A percentile compares a stretch with the other conserved stretches of the same genome.
phyloP scores from a whole-genome alignment of 2,113 vertebrate genomes.

The Neolamprologus variostigma region DNA sequence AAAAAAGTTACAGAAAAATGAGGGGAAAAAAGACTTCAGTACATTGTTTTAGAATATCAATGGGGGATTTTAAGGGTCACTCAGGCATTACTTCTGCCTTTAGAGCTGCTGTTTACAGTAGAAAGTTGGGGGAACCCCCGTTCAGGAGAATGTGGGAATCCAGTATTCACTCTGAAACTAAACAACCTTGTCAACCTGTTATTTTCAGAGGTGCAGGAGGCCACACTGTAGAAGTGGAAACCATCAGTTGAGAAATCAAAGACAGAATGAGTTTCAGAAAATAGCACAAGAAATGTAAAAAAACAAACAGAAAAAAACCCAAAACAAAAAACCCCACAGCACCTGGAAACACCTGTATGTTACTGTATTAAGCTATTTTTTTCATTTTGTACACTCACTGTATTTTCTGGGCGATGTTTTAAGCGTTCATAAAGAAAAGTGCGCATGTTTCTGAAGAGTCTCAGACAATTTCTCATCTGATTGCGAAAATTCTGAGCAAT shows the following conservation, averaged over 20 bases:
- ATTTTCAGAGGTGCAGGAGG: neutral
- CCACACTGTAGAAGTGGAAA: neutral
- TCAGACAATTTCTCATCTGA: neutral
- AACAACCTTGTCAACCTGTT: neutral
- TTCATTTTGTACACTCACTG: neutral
- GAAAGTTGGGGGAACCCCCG: neutral
- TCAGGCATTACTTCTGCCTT: neutral
- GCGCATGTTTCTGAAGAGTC: neutral
- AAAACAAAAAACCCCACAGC: rapidly evolving
- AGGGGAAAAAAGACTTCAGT: neutral
- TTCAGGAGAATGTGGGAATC: neutral
- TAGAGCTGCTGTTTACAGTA: neutral
- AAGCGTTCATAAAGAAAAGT: neutral
- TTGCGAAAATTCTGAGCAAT: neutral
- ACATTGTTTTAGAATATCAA: neutral
- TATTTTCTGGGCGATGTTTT: neutral
- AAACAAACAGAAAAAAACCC: rapidly evolving
- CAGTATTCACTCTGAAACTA: neutral
- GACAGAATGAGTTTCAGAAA: neutral
- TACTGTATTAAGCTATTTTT: neutral
- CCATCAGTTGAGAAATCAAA: neutral
- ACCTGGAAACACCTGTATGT: neutral
- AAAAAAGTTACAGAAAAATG: neutral
- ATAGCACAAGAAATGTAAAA: neutral
- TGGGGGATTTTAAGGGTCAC: neutral